phyloP scores from a whole-genome alignment of 1,140 invertebrate genomes.

The Trichoplusia ni region DNA sequence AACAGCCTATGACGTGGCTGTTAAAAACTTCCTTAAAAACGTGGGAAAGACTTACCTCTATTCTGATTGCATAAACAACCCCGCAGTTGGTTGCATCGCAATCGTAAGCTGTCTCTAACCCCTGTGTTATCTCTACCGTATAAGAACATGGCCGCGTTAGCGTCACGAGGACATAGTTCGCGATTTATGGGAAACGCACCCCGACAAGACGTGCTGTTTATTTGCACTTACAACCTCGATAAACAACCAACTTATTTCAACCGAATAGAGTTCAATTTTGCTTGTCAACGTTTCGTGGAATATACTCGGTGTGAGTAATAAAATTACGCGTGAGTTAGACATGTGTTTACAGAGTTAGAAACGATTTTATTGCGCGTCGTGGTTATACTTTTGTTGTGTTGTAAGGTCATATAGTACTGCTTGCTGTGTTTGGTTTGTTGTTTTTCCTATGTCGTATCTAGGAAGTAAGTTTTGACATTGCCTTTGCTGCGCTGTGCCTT shows the following conservation, averaged over 20 bases:
- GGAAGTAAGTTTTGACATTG: no score
- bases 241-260: no score
- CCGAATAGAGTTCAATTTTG: no score
- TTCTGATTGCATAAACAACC: not conserved
- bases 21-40: not conserved
- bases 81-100: not conserved
- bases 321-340: not conserved
- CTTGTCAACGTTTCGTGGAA: not conserved
- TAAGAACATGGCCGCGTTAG: slow-evolving; percentile 20
- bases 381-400: no score
- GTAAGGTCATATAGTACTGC: no score
- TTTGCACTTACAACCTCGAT: no score
- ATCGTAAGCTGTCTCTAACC: slow-evolving; percentile 16
- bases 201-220: slow-evolving; percentile 2
- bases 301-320: not conserved
- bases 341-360: not conserved
- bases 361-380: no score
- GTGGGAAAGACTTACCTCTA: not conserved
- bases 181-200: slow-evolving; percentile 3
- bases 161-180: slow-evolving; percentile 4
- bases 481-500: no score
- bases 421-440: no score
- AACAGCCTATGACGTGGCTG: no score
- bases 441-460: no score
- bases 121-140: slow-evolving; percentile 25